Conservation (phyloP, 1,140 invertebrate species). For the Aphelinus atriplicis region DNA sequence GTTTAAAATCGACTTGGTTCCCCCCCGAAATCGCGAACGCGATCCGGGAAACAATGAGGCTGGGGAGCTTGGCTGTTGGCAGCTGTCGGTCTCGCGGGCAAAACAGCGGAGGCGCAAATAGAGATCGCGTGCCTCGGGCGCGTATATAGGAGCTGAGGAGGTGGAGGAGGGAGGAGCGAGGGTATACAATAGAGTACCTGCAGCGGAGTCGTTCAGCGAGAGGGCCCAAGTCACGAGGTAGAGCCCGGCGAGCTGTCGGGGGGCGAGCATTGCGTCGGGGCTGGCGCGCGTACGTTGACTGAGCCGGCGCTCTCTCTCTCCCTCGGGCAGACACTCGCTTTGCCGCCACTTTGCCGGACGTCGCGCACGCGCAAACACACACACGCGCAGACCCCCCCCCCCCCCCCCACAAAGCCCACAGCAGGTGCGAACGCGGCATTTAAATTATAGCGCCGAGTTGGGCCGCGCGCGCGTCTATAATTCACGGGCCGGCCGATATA, state of each 20-base stretch:
- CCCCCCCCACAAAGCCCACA: constrained; percentile 39
- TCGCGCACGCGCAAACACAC: constrained; percentile 36
- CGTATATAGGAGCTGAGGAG: too few relatives aligned
- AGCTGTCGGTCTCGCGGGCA: too few relatives aligned
- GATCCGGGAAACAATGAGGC: too few relatives aligned
- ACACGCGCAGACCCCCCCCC: constrained; percentile 48
- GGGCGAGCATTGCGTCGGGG: constrained; percentile 58
- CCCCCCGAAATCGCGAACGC: too few relatives aligned
- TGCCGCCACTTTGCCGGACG: constrained; percentile 11
- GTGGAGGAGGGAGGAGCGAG: too few relatives aligned
- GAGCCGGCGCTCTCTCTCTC: constrained; percentile 39
- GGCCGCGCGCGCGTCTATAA: constrained; percentile 41
- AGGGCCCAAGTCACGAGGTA: constrained; percentile 54
- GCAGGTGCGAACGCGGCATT: constrained; percentile 29
- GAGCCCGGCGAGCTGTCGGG: constrained; percentile 53
- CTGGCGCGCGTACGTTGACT: constrained; percentile 64
- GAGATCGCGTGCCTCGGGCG: too few relatives aligned
- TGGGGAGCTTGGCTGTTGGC: too few relatives aligned
- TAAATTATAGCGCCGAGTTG: constrained; percentile 13
- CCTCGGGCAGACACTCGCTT: too few relatives aligned
- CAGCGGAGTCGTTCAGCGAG: constrained; percentile 58
- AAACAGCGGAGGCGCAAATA: too few relatives aligned
- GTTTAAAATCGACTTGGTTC: too few relatives aligned
- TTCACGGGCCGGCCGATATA: too few relatives aligned
- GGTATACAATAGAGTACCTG: constrained; percentile 50